Base-by-base conservation (phyloP, 1,140 invertebrate genomes). In the Aphelenchoides avenae region DNA sequence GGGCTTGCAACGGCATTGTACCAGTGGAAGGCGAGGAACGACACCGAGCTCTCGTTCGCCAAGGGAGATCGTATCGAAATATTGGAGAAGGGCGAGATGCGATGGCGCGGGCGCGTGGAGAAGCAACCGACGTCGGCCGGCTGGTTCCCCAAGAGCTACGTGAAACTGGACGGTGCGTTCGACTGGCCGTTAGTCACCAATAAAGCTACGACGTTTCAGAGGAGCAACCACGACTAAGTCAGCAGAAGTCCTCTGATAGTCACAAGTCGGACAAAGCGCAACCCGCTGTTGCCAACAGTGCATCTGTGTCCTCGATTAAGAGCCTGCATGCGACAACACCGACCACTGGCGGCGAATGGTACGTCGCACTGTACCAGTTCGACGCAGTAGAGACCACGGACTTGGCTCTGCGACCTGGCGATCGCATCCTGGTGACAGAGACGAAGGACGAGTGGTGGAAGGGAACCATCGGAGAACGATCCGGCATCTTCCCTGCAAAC, bases 381-480 rank as follows among this genome's bases (percentile, higher is more conserved):
- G 71, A 86, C 37, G 95, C 92, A 0, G 79, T 83, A 9, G 93
- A 97, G 79, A 80, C 86, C 0, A 91, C 89, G 6, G 94, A 98
- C 81, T 80, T 98, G 30, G 86, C 82, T 41, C 95, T 98, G 77
- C 85, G 87, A 66, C 87, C 86, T 51, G 91, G 91, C 1, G 92
- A 97, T 78, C 82, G 87, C 52, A 87, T 98, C 49, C 80, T 85
- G 57, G 89, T 94, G 0, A 83, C 84, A 3, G 86, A 91, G 63
- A 86, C 88, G 62, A 89, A 94, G 61, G 91, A 90, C 5, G 91
- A 97, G 75, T 97, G 93, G 93, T 97, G 93, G 93, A 94, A 91
- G 7, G 94, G 94, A 33, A 84, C 83, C 44, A 86, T 93, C 65
- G 88, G 85, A 36, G 85, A 85, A 34, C 85, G 85, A 59, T 84